Percentiles rank a stretch among this genome's conserved stretches.
Conservation (phyloP, 2,113 vertebrate species). For the Polypterus bichir region DNA sequence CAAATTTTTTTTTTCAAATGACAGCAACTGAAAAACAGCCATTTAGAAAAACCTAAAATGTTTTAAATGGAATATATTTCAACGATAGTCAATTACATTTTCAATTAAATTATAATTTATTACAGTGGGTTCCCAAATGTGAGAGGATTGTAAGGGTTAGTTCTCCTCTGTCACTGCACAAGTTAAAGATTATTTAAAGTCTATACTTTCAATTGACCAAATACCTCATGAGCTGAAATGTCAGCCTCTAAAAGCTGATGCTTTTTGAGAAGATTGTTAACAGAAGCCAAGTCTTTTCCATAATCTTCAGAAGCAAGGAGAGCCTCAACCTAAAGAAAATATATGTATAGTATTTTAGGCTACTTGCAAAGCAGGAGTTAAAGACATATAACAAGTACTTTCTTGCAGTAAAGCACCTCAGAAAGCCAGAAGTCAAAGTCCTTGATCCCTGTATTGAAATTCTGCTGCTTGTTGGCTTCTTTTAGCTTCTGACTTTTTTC, state of each 20-base stretch:
- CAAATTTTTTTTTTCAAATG: too few relatives aligned
- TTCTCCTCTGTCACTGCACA: too few relatives aligned
- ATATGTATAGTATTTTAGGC: background rate
- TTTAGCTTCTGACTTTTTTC: slow-evolving; percentile 98
- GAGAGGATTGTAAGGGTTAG: too few relatives aligned
- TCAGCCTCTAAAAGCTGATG: slow-evolving; percentile 93
- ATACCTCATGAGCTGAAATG: slow-evolving; percentile 92
- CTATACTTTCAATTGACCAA: background rate
- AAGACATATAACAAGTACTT: too few relatives aligned
- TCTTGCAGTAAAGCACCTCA: slow-evolving; percentile 54
- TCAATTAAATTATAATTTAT: too few relatives aligned
- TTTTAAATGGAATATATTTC: too few relatives aligned
- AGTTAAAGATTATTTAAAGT: too few relatives aligned
- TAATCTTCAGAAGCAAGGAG: slow-evolving; percentile 95
- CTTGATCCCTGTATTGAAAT: slow-evolving; percentile 97
- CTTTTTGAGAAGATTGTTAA: slow-evolving; percentile 95
- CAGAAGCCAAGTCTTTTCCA: slow-evolving; percentile 91
- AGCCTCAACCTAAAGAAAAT: slow-evolving; percentile 71
- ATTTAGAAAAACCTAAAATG: too few relatives aligned
- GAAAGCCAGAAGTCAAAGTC: slow-evolving; percentile 99
- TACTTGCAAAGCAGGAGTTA: too few relatives aligned
- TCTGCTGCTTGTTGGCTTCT: slow-evolving; percentile 96
- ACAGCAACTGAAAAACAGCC: too few relatives aligned
- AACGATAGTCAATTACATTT: too few relatives aligned
- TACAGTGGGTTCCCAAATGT: too few relatives aligned